Evolutionary conservation across 1,140 invertebrate species (phyloP).

Genomic region (Trypoxylus dichotomus): DNA sequence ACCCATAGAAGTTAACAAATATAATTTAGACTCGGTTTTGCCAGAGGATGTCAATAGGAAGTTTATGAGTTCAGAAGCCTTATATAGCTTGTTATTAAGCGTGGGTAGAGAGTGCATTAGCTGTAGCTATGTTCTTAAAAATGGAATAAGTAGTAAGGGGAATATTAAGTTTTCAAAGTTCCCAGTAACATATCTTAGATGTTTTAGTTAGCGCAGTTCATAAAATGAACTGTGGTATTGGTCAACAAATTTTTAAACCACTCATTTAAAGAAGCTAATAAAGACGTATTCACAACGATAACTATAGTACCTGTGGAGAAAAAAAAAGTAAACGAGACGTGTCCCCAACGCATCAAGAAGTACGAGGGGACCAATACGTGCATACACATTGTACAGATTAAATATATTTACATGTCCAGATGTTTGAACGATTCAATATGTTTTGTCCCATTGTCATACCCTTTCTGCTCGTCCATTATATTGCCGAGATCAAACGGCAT

Average conservation of each 20-base stretch:
- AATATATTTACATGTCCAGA: slow-evolving; percentile 42
- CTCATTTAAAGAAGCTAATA: neutral
- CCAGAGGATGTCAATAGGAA: too few relatives aligned
- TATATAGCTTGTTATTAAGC: too few relatives aligned
- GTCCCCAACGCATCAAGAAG: neutral
- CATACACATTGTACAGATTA: slow-evolving; percentile 26
- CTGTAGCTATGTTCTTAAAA: too few relatives aligned
- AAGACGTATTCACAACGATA: neutral
- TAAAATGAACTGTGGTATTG: neutral
- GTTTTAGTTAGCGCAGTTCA: too few relatives aligned
- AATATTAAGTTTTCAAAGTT: too few relatives aligned
- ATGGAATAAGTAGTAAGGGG: too few relatives aligned
- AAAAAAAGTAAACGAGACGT: neutral
- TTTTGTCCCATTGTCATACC: slow-evolving; percentile 32
- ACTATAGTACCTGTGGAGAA: neutral
- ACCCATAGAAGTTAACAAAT: too few relatives aligned
- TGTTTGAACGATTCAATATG: slow-evolving; percentile 35
- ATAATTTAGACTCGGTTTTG: too few relatives aligned
- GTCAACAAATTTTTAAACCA: neutral
- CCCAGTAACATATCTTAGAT: too few relatives aligned
- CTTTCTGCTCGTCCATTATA: slow-evolving; percentile 28
- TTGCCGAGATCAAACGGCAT: slow-evolving; percentile 26
- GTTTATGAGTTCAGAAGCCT: too few relatives aligned
- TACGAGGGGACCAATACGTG: slow-evolving; percentile 15
- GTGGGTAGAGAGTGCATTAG: too few relatives aligned